Evolutionary conservation across 2,113 vertebrate genomes (phyloP).

Genomic region (Oreotrochilus melanogaster): DNA sequence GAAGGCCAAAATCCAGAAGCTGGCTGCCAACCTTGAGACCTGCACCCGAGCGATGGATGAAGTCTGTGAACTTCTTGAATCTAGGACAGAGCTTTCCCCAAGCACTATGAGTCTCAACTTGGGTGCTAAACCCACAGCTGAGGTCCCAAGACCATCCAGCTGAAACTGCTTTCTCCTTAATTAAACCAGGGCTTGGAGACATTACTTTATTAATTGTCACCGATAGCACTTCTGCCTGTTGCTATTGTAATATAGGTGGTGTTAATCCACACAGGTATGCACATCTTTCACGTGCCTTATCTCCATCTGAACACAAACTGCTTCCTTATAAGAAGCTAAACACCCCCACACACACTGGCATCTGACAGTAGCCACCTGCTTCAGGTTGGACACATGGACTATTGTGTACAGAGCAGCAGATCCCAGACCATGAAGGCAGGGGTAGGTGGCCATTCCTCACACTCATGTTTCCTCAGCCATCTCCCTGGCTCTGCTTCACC

Average conservation of each 20-base stretch:
- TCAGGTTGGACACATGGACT: neutral
- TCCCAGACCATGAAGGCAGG: neutral
- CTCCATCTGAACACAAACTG: neutral
- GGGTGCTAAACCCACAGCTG: neutral
- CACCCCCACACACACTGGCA: neutral
- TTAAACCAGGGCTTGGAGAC: neutral
- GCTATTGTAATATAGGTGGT: neutral
- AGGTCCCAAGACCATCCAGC: neutral
- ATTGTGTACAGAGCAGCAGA: neutral
- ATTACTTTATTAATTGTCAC: neutral
- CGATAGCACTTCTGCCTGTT: neutral
- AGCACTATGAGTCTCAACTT: neutral
- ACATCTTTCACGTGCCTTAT: neutral
- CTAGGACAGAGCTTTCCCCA: slow-evolving; percentile 52
- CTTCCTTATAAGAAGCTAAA: neutral
- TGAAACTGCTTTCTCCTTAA: slow-evolving; percentile 13
- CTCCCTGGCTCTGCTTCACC: neutral
- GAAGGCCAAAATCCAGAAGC: slow-evolving; percentile 81
- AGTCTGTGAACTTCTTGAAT: slow-evolving; percentile 76
- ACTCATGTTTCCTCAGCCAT: neutral
- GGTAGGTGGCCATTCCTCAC: fast-evolving
- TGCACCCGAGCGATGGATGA: slow-evolving; percentile 79
- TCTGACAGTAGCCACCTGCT: neutral
- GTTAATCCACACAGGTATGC: neutral
- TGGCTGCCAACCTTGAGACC: slow-evolving; percentile 78